A percentile compares a stretch with the other conserved stretches of the same genome.
These are phyloP conservation scores for Andrena chrysosceles DNA, from an alignment of 2,888 invertebrate species.

Conservation along the genomic window DNA sequence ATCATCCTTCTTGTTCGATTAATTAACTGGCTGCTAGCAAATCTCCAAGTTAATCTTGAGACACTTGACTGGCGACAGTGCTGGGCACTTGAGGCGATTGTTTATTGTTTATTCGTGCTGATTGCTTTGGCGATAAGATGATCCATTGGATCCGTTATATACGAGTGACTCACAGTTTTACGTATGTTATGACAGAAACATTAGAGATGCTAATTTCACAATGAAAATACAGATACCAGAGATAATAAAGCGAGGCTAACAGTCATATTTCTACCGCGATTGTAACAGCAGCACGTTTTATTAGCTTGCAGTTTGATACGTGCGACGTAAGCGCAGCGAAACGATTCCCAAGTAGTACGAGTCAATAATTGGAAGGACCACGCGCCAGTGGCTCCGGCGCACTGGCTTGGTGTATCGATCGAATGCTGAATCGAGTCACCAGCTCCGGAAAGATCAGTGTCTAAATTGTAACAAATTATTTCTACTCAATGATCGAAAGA, in stretches of 20 bases:
- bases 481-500: background rate
- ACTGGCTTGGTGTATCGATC: background rate
- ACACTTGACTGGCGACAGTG: conserved; percentile 44
- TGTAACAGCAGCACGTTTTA: background rate
- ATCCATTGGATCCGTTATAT: background rate
- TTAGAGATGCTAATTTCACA: no score
- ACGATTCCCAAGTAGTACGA: conserved; percentile 2
- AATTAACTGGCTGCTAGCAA: conserved; percentile 54
- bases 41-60: conserved; percentile 52
- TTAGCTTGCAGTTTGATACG: background rate
- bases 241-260: no score
- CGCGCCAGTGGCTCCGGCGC: background rate
- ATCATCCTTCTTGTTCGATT: conserved; percentile 49
- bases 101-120: no score
- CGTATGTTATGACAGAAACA: no score
- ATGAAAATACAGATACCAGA: no score
- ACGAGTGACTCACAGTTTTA: no score
- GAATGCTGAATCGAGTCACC: background rate
- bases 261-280: background rate
- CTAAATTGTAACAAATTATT: background rate
- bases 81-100: conserved; percentile 1
- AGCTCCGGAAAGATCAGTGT: background rate
- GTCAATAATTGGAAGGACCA: background rate
- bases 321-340: background rate
- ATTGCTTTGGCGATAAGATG: background rate